Evolutionary conservation across 1,140 invertebrate species (phyloP).

Genomic region (Apolygus lucorum): DNA sequence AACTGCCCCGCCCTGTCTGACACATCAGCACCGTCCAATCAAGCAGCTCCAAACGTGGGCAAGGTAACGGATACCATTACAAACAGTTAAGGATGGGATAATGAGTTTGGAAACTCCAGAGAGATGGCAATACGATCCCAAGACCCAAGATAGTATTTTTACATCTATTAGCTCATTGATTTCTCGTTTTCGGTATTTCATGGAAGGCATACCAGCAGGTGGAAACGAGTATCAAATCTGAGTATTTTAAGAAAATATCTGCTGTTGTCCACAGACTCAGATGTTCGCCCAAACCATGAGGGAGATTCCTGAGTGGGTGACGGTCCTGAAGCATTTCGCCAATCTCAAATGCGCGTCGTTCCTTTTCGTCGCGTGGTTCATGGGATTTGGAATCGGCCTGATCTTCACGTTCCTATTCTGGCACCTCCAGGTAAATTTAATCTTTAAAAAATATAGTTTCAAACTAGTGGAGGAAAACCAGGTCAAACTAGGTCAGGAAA

Average conservation of each 20-base stretch:
- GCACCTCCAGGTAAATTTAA: too few species aligned
- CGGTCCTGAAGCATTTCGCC: conserved; percentile 80
- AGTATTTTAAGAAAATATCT: background rate
- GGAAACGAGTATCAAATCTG: background rate
- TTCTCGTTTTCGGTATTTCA: too few species aligned
- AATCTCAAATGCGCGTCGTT: conserved; percentile 87
- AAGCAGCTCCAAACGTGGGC: conserved; percentile 42
- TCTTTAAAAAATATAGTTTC: too few species aligned
- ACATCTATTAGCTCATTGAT: too few species aligned
- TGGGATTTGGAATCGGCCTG: conserved; percentile 98
- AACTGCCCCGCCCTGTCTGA: conserved; percentile 66
- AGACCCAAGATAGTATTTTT: too few species aligned
- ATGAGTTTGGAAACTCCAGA: too few species aligned
- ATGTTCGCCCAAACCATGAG: conserved; percentile 88
- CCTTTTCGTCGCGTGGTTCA: conserved; percentile 94
- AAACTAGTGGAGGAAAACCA: background rate
- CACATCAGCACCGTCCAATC: conserved; percentile 44
- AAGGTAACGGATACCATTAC: too few species aligned
- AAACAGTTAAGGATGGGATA: too few species aligned
- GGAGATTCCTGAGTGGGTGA: conserved; percentile 86
- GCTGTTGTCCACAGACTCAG: conserved; percentile 55
- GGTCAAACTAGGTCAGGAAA: background rate
- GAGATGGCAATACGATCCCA: too few species aligned
- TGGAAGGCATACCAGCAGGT: background rate
- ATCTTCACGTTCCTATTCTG: conserved; percentile 99